phyloP scores from a whole-genome alignment of 2,797 vertebrate genomes.

The Tapera naevia region DNA sequence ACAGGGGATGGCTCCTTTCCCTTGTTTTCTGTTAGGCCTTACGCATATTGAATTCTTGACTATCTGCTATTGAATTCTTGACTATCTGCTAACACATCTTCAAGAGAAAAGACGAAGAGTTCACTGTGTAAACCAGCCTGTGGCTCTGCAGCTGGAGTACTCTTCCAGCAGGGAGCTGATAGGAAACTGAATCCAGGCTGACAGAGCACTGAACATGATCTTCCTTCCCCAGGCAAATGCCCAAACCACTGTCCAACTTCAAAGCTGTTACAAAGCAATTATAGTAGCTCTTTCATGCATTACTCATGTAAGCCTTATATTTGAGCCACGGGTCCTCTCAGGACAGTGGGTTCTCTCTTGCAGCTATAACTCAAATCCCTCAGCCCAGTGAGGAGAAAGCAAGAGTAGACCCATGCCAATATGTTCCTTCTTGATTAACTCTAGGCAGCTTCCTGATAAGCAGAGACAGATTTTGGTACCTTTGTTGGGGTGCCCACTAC shows the following conservation, averaged over 20 bases:
- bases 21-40: neutral
- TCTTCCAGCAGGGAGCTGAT: neutral
- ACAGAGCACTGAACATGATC: neutral
- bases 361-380: neutral
- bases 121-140: neutral
- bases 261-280: neutral
- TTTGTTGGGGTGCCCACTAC: neutral
- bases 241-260: neutral
- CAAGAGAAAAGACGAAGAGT: neutral
- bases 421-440: neutral
- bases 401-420: neutral
- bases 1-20: neutral
- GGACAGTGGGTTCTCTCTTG: neutral
- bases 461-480: neutral
- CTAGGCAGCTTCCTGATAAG: neutral
- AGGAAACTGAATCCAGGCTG: neutral
- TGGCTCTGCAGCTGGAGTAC: neutral
- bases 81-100: neutral
- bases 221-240: neutral
- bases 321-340: neutral
- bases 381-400: neutral
- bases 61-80: too few species aligned
- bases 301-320: rapidly evolving
- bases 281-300: neutral
- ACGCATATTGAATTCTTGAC: rapidly evolving